Evolutionary conservation across 2,797 vertebrate species (phyloP), one percentile per base, ranked within the genome.

Genomic region (Onychomys torridus): DNA sequence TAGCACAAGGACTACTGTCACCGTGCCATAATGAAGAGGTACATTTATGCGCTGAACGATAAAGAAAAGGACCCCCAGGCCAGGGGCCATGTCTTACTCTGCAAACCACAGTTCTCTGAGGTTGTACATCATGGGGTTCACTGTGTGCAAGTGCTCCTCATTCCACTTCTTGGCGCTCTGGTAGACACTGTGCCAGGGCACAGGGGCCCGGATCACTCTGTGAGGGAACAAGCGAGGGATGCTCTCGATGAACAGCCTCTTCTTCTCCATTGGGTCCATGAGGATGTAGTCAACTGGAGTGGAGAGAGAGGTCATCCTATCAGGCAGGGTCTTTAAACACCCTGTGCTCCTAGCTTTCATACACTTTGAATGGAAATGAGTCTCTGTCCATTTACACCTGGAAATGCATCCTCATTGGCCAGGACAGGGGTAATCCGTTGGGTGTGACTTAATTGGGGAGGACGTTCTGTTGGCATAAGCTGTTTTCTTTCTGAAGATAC

Each of bases 281-380:
- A 99, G 98, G 97, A 99, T 98, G 96, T 99, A 99, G 97, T 99
- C 99, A 96, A 99, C 99, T 99, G 95, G 4, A 97, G 97, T 0
- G 95, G 90, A 98, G 23, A 93, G 2, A 10, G 34, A 4, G 69
- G 71, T 90, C 2, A 37, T 32, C 27, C 1, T 4, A 14, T 23
- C 29, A 88, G 63, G 34, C 19, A 77, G 29, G 32, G 63, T 14
- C 55, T 23, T 43, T 59, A 46, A 29, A 23, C 52, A 46, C 6
- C 46, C 29, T n/a, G 6, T 16, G 43, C 63, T 61, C 49, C 52
- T 13, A 61, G 84, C 27, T 16, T 23, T 63, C 34, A 40, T 7
- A 32, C 32, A 65, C 75, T 52, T 16, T 52, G 21, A 73, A 95
- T 32, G 29, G 55, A 92, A 73, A 43, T 40, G 11, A 90, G 37